These are phyloP conservation scores for Arremon brunneinucha DNA, from an alignment of 2,797 vertebrate genomes.

Conservation along the genomic window DNA sequence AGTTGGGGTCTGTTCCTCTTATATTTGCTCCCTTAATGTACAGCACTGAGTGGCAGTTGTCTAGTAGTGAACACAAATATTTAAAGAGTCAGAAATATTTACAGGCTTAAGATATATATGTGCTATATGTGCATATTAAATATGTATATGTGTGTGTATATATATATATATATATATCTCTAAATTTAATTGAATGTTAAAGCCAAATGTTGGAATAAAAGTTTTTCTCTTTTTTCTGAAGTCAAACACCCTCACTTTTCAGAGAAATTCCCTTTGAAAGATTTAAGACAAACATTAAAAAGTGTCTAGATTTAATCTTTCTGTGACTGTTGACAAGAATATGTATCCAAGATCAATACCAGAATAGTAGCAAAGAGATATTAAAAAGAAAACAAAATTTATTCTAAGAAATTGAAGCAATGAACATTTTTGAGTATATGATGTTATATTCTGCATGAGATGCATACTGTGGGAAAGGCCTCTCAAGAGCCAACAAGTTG, in stretches of 20 bases:
- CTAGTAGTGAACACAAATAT: not conserved
- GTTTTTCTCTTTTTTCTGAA: not conserved
- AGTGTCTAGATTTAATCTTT: not conserved
- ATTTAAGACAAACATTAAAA: not conserved
- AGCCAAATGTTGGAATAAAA: not conserved
- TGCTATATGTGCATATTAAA: not conserved
- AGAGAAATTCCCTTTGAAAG: not conserved
- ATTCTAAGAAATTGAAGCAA: not conserved
- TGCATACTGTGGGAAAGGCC: not conserved
- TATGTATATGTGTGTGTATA: rapidly evolving
- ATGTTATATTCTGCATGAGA: not conserved
- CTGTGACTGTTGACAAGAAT: not conserved
- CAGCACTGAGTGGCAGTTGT: not conserved
- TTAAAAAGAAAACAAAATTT: not conserved
- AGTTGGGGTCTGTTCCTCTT: not conserved
- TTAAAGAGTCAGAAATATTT: not conserved
- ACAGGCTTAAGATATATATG: not conserved
- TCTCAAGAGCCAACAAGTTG: not conserved
- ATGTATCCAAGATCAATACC: not conserved
- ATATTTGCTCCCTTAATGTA: not conserved
- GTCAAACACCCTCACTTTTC: not conserved
- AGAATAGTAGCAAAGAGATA: not conserved
- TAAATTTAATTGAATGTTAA: not conserved
- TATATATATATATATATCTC: not conserved
- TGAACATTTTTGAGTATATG: not conserved